A percentile compares a stretch with the other conserved stretches of the same genome.
Evolutionary conservation across 2,113 vertebrate species (phyloP).

Genomic region (Stigmatopora nigra): DNA sequence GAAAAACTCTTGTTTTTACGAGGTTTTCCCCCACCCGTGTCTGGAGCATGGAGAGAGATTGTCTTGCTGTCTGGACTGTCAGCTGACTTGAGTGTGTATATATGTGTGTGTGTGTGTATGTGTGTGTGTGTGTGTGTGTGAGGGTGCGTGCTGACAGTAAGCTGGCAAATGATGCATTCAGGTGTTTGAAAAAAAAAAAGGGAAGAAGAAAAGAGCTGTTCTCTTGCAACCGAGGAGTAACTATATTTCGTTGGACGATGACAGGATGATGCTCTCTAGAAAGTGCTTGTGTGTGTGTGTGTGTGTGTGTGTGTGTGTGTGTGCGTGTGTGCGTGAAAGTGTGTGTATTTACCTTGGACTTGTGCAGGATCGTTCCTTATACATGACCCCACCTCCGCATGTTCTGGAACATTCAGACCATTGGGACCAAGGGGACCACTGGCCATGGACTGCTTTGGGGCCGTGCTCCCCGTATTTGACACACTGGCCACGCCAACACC

Average conservation of each 20-base stretch:
- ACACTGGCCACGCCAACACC: slow-evolving; percentile 94
- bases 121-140: slow-evolving; percentile 19
- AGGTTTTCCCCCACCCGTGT: slow-evolving; percentile 31
- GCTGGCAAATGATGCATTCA: slow-evolving; percentile 46
- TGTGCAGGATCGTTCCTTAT: slow-evolving; percentile 84
- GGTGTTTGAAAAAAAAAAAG: slow-evolving; percentile 45
- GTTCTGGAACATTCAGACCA: slow-evolving; percentile 93
- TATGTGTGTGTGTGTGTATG: slow-evolving; percentile 22
- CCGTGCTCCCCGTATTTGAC: slow-evolving; percentile 86
- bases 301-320: not conserved
- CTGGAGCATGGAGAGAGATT: slow-evolving; percentile 45
- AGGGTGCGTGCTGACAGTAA: slow-evolving; percentile 42
- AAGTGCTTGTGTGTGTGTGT: not conserved
- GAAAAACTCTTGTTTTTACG: slow-evolving; percentile 28
- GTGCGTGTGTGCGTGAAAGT: no score
- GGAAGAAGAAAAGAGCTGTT: slow-evolving; percentile 33
- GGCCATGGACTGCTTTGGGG: slow-evolving; percentile 81
- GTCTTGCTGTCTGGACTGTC: slow-evolving; percentile 55
- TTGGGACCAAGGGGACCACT: slow-evolving; percentile 87
- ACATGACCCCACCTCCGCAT: slow-evolving; percentile 85
- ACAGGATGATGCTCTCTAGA: slow-evolving; percentile 22
- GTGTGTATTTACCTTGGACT: slow-evolving; percentile 79
- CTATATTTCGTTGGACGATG: not conserved
- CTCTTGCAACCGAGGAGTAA: slow-evolving; percentile 31
- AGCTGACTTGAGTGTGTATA: slow-evolving; percentile 43